Conservation (phyloP, 2,797 vertebrate genomes). For the Melanitta fusca region DNA sequence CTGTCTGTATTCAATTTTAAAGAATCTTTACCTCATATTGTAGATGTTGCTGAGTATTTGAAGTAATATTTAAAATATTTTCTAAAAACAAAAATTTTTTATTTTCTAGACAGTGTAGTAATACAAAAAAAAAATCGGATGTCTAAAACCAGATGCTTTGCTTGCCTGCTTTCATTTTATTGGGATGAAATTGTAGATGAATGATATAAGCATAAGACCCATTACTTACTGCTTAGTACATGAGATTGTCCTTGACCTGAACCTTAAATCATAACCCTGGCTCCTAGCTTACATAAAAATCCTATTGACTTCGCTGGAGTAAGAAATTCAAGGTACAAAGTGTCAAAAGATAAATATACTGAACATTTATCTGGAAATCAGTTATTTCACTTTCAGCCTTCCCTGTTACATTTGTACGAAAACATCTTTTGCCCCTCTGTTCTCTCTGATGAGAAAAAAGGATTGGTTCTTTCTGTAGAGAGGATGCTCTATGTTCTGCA, state of each 20-base stretch:
- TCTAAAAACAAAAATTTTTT: neutral
- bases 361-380: neutral
- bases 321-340: neutral
- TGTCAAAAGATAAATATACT: neutral
- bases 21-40: neutral
- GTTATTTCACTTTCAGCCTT: neutral
- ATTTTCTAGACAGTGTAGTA: rapidly evolving
- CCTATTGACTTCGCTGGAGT: neutral
- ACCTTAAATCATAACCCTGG: neutral
- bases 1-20: neutral
- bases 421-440: neutral
- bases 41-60: neutral
- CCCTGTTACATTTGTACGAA: neutral
- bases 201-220: neutral
- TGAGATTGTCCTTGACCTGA: neutral
- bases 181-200: neutral
- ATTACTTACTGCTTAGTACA: neutral
- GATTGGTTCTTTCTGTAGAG: neutral
- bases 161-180: neutral
- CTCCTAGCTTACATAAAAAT: neutral
- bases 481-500: neutral
- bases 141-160: neutral
- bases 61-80: neutral
- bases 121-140: neutral
- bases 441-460: slow-evolving; percentile 9